A percentile compares a stretch with the other conserved stretches of the same genome.
These are phyloP conservation scores for Drosophila sp. DNA, from an alignment of 1,140 invertebrate species.

Conservation along the genomic window DNA sequence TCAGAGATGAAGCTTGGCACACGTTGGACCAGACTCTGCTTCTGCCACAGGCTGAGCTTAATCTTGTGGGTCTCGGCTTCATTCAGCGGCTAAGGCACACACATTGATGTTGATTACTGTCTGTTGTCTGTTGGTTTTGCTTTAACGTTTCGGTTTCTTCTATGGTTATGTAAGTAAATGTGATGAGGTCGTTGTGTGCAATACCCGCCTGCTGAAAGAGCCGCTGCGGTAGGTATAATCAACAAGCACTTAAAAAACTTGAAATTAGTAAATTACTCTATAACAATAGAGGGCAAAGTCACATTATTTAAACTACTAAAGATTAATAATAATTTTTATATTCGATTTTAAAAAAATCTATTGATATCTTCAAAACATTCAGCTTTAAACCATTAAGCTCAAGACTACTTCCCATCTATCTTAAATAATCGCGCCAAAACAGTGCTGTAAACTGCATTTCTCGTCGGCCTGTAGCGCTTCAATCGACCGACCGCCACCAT, in stretches of 20 bases:
- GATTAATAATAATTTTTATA: too few relatives aligned
- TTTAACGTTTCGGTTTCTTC: constrained; percentile 40
- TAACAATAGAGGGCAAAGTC: not conserved
- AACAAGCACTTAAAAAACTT: constrained; percentile 21
- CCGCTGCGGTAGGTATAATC: constrained; percentile 71
- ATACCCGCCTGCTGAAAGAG: constrained; percentile 22
- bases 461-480: constrained; percentile 3
- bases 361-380: too few relatives aligned
- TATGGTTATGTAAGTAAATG: constrained; percentile 63
- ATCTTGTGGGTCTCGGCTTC: constrained; percentile 2
- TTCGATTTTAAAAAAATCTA: too few relatives aligned
- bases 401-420: too few relatives aligned
- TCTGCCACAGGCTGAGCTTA: constrained; percentile 7
- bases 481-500: too few relatives aligned
- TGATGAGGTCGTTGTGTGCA: constrained; percentile 48
- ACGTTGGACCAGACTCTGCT: constrained; percentile 67
- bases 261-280: not conserved
- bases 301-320: too few relatives aligned
- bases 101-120: constrained; percentile 69
- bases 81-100: constrained; percentile 43
- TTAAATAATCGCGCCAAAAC: constrained; percentile 31
- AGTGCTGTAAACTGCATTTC: constrained; percentile 27
- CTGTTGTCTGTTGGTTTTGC: constrained; percentile 64
- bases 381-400: too few relatives aligned
- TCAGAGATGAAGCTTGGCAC: constrained; percentile 77